phyloP scores from a whole-genome alignment of 2,888 invertebrate species.

The Drepana falcataria region DNA sequence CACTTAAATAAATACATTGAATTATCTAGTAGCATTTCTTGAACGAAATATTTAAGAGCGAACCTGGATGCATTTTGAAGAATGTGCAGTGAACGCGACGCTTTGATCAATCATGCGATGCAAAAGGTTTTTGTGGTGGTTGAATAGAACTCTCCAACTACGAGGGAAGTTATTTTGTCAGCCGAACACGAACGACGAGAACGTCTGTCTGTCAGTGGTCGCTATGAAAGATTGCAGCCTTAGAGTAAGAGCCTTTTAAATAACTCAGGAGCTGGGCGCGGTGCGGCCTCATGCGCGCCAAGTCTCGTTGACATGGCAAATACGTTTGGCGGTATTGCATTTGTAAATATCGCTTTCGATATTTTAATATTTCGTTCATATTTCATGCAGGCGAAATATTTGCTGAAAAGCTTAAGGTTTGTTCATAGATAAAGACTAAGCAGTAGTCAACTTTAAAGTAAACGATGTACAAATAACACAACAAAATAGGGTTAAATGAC shows the following conservation, averaged over 20 bases:
- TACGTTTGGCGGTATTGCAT: constrained; percentile 33
- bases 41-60: constrained; percentile 24
- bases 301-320: constrained; percentile 29
- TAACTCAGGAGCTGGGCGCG: constrained; percentile 46
- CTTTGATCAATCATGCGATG: constrained; percentile 74
- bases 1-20: no score
- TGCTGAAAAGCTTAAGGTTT: no score
- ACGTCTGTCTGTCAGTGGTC: constrained; percentile 51
- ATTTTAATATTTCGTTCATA: constrained; percentile 5
- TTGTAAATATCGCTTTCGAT: constrained; percentile 15
- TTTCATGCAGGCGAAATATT: neutral
- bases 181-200: constrained; percentile 11
- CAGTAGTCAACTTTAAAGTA: no score
- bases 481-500: no score
- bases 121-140: constrained; percentile 65
- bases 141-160: constrained; percentile 57
- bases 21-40: no score
- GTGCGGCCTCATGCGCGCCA: constrained; percentile 23
- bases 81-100: constrained; percentile 47
- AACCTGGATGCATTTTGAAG: constrained; percentile 53
- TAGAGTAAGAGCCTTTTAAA: constrained; percentile 56
- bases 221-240: constrained; percentile 56
- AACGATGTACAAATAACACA: no score
- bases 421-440: no score
- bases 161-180: constrained; percentile 63